Percentiles rank a stretch among this genome's conserved stretches.
Evolutionary conservation across 92 coral and sea anemone genomes (phyloP).

Genomic region (Chrysogorgia sp.): DNA sequence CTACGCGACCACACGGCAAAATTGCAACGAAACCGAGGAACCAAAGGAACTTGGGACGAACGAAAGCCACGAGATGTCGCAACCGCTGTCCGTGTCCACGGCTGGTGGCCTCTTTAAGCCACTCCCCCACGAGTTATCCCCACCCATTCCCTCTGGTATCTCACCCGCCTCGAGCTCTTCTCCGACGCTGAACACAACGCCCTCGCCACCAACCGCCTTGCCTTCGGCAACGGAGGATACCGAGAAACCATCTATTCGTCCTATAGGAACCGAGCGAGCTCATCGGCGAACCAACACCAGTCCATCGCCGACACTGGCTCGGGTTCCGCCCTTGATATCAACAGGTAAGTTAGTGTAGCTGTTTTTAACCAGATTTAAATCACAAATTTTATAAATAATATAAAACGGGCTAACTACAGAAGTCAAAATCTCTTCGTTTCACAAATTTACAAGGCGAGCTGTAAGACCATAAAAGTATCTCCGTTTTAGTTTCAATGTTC

Average conservation of each 20-base stretch:
- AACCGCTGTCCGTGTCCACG: conserved; percentile 89
- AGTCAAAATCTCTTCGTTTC: background rate
- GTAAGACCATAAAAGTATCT: too few relatives aligned
- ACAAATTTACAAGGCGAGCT: too few relatives aligned
- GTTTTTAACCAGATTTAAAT: too few relatives aligned
- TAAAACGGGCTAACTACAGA: background rate
- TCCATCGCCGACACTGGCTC: conserved; percentile 94
- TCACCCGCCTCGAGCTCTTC: conserved; percentile 91
- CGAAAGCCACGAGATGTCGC: conserved; percentile 71
- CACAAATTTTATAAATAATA: too few relatives aligned
- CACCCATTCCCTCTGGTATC: conserved; percentile 76
- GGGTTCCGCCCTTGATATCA: conserved; percentile 86
- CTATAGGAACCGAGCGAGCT: conserved; percentile 98
- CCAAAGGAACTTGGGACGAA: conserved; percentile 62
- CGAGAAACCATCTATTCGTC: conserved; percentile 87
- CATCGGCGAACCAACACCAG: conserved; percentile 84
- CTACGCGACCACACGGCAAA: conserved; percentile 57
- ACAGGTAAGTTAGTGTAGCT: conserved; percentile 56
- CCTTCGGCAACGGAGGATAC: conserved; percentile 66
- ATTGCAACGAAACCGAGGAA: conserved; percentile 50
- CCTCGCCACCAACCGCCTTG: conserved; percentile 87
- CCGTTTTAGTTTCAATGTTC: too few relatives aligned
- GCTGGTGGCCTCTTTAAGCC: conserved; percentile 96
- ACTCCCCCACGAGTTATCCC: conserved; percentile 88
- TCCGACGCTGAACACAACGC: conserved; percentile 84